Conservation (phyloP, 2,113 vertebrate species). For the Labeo catla region DNA sequence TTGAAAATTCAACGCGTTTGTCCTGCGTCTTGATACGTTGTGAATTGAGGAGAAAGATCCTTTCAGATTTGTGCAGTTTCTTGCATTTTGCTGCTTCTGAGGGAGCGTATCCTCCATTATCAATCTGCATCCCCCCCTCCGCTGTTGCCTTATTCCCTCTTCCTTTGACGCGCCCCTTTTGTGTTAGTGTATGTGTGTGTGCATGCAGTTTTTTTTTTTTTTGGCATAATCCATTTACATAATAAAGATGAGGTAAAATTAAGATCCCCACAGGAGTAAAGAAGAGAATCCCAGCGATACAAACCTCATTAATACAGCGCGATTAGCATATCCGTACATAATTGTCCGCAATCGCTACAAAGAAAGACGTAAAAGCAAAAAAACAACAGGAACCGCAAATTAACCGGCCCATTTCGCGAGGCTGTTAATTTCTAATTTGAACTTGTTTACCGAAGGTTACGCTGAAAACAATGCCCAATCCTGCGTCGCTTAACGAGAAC, state of each 20-base stretch:
- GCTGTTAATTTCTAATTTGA: constrained; percentile 39
- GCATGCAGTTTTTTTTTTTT: background rate
- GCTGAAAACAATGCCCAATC: constrained; percentile 74
- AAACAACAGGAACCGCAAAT: constrained; percentile 57
- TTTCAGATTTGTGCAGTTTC: constrained; percentile 11
- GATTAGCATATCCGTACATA: constrained; percentile 72
- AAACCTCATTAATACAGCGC: constrained; percentile 83
- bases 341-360: constrained; percentile 77
- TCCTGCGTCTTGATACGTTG: constrained; percentile 36
- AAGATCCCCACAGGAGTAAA: constrained; percentile 67
- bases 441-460: background rate
- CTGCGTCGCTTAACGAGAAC: constrained; percentile 10
- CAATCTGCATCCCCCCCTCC: background rate
- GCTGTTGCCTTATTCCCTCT: constrained; percentile 34
- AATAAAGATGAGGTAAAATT: constrained; percentile 82
- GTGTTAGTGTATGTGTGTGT: constrained; percentile 18
- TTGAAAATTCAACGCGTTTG: constrained; percentile 38
- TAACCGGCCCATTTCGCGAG: constrained; percentile 50
- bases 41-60: constrained; percentile 1
- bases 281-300: constrained; percentile 78
- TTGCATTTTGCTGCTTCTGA: constrained; percentile 35
- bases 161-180: constrained; percentile 27
- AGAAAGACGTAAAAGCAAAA: constrained; percentile 73
- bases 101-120: constrained; percentile 40
- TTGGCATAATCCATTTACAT: constrained; percentile 89